Evolutionary conservation across 2,113 vertebrate species (phyloP), one percentile per base, ranked within the genome.

Genomic region (Ursus arctos): DNA sequence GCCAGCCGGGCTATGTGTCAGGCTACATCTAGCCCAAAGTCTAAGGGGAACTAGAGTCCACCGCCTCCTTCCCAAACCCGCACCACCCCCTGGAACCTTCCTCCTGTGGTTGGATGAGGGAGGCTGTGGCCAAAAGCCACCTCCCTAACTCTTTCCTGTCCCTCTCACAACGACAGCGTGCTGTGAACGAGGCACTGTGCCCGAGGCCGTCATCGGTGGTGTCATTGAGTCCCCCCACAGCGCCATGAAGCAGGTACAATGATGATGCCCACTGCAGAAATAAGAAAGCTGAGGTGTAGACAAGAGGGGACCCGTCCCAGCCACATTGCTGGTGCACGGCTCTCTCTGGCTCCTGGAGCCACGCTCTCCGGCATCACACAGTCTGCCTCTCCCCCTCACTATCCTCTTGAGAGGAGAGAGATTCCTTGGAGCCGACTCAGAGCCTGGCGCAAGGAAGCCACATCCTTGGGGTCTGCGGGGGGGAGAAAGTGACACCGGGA

Each of bases 371-470:
- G 57, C 74, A 16, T 33, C 76, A 36, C 15, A 10, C 1, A 12
- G 49, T 51, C 47, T 16, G 49, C 36, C 31, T 49, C 21, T 86
- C 53, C 12, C 57, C 51, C 85, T 59, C 49, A 57, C 19, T 55
- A 22, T 49, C 74, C 71, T 85, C 65, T 51, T 6, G 61, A 67
- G 36, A 93, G 47, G 22, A 76, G 28, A 96, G 71, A 59, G 89
- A 96, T 98, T 97, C 94, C 89, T 97, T 72, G 74, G 31, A 43
- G 69, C 49, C 95, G 86, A 97, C 92, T 97, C 97, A 95, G 94
- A 71, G 36, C 77, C 94, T 57, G 59, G n/a, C 40, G 21, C 57
- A 14, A 82, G 63, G 77, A 88, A 85, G 86, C 92, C 95, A 80
- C 79, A 43, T 91, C 83, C 69, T 80, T 71, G 74, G 98, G 72